Evolutionary conservation across 2,888 invertebrate species (phyloP).

Genomic region (Tenthredo distinguenda): DNA sequence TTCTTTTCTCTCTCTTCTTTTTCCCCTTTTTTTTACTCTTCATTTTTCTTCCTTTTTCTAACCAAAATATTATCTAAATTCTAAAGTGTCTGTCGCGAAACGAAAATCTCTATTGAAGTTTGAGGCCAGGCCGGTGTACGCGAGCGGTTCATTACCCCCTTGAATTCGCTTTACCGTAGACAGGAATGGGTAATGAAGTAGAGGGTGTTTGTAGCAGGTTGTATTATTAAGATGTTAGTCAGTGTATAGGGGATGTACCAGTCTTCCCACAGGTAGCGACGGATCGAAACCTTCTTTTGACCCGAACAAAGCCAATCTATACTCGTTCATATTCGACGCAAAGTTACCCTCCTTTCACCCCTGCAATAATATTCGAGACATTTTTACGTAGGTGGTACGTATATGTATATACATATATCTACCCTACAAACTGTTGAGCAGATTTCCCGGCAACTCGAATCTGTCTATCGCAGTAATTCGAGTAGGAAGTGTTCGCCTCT

Average conservation of each 20-base stretch:
- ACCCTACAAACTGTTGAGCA: neutral
- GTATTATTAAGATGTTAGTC: constrained; percentile 74
- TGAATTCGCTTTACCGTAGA: constrained; percentile 68
- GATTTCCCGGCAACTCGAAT: constrained; percentile 21
- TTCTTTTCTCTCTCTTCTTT: neutral
- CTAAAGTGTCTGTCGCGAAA: constrained; percentile 16
- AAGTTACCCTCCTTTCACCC: neutral
- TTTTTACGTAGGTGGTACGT: neutral
- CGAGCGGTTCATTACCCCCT: constrained; percentile 72
- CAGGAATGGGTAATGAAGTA: constrained; percentile 75
- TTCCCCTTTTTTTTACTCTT: neutral
- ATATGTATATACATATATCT: neutral
- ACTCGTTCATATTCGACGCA: neutral
- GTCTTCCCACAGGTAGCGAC: constrained; percentile 38
- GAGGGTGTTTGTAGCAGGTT: constrained; percentile 67
- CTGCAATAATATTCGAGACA: neutral
- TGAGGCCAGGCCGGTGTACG: constrained; percentile 17
- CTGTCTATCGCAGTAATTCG: constrained; percentile 47
- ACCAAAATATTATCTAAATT: constrained; percentile 36
- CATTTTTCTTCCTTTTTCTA: neutral
- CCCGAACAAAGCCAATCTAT: neutral
- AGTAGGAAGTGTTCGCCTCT: constrained; percentile 26
- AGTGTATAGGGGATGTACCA: constrained; percentile 48
- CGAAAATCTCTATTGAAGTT: constrained; percentile 66
- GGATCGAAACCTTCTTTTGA: neutral